Percentiles rank a stretch among this genome's conserved stretches.
Conservation (phyloP, 2,888 invertebrate genomes). For the Heliconius erato region DNA sequence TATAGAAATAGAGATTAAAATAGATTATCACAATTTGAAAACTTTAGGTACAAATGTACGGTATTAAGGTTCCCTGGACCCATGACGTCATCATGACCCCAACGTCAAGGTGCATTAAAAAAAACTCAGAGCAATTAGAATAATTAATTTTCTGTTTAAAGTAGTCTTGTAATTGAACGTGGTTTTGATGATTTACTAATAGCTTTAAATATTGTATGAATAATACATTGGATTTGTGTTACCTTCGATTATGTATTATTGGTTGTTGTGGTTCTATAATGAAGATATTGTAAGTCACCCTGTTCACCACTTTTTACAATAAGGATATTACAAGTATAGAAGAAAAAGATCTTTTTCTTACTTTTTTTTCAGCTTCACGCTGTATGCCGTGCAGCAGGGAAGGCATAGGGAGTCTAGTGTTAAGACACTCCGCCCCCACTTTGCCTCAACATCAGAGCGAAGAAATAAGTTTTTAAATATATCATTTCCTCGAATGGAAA, state of each 20-base stretch:
- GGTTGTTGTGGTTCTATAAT: neutral
- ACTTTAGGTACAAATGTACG: slow-evolving; percentile 33
- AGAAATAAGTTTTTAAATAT: too few species aligned
- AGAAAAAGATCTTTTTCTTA: too few species aligned
- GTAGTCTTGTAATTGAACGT: slow-evolving; percentile 32
- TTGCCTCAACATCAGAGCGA: too few species aligned
- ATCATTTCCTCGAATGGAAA: too few species aligned
- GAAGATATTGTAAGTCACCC: too few species aligned
- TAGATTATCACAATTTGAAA: neutral
- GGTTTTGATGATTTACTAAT: slow-evolving; percentile 12
- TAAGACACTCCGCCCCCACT: too few species aligned
- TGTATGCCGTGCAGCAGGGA: too few species aligned
- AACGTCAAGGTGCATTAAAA: slow-evolving; percentile 61
- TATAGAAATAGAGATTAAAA: neutral
- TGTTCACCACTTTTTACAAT: too few species aligned
- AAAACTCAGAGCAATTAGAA: slow-evolving; percentile 41
- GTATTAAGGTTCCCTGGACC: slow-evolving; percentile 60
- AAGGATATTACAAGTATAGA: too few species aligned
- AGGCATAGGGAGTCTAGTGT: too few species aligned
- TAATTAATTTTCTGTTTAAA: slow-evolving; percentile 35
- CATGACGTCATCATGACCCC: slow-evolving; percentile 66
- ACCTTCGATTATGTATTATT: neutral
- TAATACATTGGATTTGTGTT: neutral
- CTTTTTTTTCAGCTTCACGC: too few species aligned
- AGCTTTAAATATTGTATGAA: slow-evolving; percentile 1